Base-by-base conservation (phyloP, 1,140 invertebrate genomes). In the Drepana arcuata region DNA sequence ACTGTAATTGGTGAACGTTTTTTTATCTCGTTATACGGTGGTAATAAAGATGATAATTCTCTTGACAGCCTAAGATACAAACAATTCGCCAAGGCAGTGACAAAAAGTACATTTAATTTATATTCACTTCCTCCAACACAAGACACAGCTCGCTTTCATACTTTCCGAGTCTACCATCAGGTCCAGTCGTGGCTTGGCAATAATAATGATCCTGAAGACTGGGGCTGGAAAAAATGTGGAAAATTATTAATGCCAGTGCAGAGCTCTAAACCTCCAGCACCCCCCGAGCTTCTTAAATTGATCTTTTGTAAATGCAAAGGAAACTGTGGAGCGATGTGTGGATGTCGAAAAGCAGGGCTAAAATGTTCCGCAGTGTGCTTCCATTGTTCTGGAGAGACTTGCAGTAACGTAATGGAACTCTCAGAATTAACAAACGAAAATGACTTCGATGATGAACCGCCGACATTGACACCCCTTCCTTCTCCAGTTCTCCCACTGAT, bases 111-210 rank as follows among this genome's bases (percentile, higher is more conserved):
- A 25, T 45, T 45, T 35, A 39, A 34, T 27, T 46, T 46, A 33
- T 46, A 31, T 14, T 46, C 36, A 33, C 43, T 39, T 7, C 43
- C 36, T 39, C 31, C 36, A 34, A 46, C 43, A 46, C 43, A 46
- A 40, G 43, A 39, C 16, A 18, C 36, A 29, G 36, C 43, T 40
- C 43, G 36, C 16, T 46, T 46, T 35, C 43, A 46, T 30, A 30
- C 12, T 30, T 27, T 37, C 21, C 34, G 34, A 44, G 41, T 44
- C 18, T 44, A 38, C 13, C 34, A 44, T 28, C 41, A 44, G 29
- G 41, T 38, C 41, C 14, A 44, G 34, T 38, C 34, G 25, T 44
- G 34, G 29, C 41, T 38, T 21, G 34, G 41, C 26, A 25, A 35
- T 25, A 14, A 35, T 28, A 38, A 37, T 25, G 21, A 37, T 33